Conservation (phyloP, 2,113 vertebrate genomes). For the Megaptera novaeangliae region DNA sequence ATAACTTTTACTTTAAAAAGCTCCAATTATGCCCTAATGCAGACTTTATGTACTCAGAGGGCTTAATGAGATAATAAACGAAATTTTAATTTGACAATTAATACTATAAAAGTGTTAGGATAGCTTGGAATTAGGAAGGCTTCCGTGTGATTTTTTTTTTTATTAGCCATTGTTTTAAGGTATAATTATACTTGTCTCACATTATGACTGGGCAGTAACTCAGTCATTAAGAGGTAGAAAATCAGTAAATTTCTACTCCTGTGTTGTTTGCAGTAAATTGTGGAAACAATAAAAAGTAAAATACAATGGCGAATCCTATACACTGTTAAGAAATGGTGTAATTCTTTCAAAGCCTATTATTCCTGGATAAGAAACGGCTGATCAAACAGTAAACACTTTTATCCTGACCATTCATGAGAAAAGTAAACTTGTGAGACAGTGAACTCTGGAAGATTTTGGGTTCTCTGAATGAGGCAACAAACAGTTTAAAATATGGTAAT, state of each 20-base stretch:
- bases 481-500: not conserved
- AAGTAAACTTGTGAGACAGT: conserved; percentile 5
- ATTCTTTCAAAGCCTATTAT: conserved; percentile 45
- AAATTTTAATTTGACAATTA: conserved; percentile 63
- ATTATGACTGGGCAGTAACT: conserved; percentile 44
- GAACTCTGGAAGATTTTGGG: not conserved
- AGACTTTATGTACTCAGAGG: conserved; percentile 42
- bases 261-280: conserved; percentile 18
- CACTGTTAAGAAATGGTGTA: conserved; percentile 22
- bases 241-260: conserved; percentile 42
- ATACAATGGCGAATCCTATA: conserved; percentile 34
- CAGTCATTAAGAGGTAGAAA: conserved; percentile 37
- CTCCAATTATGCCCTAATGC: conserved; percentile 47
- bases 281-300: conserved; percentile 60
- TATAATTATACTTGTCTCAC: not conserved
- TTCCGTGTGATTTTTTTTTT: not conserved
- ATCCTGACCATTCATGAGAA: conserved; percentile 9
- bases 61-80: conserved; percentile 59
- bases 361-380: conserved; percentile 15
- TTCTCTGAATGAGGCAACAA: not conserved
- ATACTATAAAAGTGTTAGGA: conserved; percentile 44
- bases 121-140: conserved; percentile 25
- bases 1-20: conserved; percentile 63
- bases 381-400: conserved; percentile 45
- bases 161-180: conserved; percentile 54